Evolutionary conservation across 2,797 vertebrate genomes (phyloP).

Genomic region (Malacoctenus gilli): DNA sequence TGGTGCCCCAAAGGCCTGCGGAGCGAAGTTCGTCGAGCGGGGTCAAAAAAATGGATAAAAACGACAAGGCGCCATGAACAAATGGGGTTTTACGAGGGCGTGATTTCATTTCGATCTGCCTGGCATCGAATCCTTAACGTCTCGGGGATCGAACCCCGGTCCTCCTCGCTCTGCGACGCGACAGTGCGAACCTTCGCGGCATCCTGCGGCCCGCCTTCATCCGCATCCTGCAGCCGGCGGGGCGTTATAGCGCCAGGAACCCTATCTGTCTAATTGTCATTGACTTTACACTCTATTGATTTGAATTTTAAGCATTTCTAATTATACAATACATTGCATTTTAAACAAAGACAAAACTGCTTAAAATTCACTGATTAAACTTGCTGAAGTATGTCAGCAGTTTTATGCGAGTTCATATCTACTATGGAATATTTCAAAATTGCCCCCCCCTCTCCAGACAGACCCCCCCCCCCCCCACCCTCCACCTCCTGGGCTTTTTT

Average conservation of each 20-base stretch:
- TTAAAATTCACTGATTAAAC: slow-evolving; percentile 90
- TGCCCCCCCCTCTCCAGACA: slow-evolving; percentile 17
- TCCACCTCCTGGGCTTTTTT: too few species aligned
- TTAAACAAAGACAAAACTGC: slow-evolving; percentile 87
- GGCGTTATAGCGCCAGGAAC: slow-evolving; percentile 81
- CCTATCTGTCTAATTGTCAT: slow-evolving; percentile 84
- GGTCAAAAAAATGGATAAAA: too few species aligned
- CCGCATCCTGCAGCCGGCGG: slow-evolving; percentile 68
- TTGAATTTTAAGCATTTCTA: slow-evolving; percentile 88
- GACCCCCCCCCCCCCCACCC: not conserved
- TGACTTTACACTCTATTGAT: slow-evolving; percentile 87
- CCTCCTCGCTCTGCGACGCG: too few species aligned
- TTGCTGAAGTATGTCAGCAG: slow-evolving; percentile 85
- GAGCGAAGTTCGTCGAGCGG: too few species aligned
- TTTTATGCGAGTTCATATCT: slow-evolving; percentile 65
- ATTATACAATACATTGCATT: slow-evolving; percentile 91
- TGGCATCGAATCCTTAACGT: too few species aligned
- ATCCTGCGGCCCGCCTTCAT: slow-evolving; percentile 2
- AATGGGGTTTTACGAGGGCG: too few species aligned
- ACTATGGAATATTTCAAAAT: slow-evolving; percentile 47
- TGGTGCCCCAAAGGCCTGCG: too few species aligned
- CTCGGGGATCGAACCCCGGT: too few species aligned
- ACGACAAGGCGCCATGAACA: too few species aligned
- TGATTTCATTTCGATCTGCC: too few species aligned
- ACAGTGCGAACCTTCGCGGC: too few species aligned